These are phyloP conservation scores for Leiothrix lutea DNA, from an alignment of 2,113 vertebrate genomes.

Conservation along the genomic window DNA sequence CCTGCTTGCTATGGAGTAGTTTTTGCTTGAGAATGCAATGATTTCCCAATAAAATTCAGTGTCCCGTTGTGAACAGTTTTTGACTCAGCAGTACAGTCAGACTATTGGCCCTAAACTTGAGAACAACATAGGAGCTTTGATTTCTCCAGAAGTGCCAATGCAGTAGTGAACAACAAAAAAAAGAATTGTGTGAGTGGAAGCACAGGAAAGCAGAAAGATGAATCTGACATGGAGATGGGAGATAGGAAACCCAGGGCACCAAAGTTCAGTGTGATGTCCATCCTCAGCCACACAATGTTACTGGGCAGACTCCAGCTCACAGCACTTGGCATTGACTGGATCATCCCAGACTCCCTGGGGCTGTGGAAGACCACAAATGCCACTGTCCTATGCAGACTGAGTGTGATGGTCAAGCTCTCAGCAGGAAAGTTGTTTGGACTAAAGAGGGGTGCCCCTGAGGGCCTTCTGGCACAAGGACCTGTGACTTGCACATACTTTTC, in stretches of 20 bases:
- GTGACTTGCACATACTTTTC: neutral
- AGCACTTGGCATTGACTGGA: neutral
- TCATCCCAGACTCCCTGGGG: neutral
- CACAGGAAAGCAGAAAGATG: neutral
- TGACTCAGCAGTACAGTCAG: neutral
- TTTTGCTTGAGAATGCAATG: neutral
- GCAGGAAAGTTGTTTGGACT: neutral
- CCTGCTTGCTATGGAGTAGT: neutral
- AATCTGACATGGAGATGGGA: neutral
- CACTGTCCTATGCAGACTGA: neutral
- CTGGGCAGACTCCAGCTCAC: neutral
- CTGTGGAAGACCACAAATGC: neutral
- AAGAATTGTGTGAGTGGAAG: neutral
- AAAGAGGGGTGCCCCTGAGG: neutral
- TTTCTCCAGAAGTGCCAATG: neutral
- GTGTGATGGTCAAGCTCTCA: neutral
- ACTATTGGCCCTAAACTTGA: neutral
- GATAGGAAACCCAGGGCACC: neutral
- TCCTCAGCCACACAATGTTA: neutral
- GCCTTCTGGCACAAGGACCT: neutral
- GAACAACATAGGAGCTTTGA: neutral
- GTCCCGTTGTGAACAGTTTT: neutral
- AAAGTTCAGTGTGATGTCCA: accelerated
- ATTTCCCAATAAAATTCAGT: neutral
- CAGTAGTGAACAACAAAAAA: neutral